Conservation (phyloP, 2,797 vertebrate species). For the Hypotaenidia philippensis region DNA sequence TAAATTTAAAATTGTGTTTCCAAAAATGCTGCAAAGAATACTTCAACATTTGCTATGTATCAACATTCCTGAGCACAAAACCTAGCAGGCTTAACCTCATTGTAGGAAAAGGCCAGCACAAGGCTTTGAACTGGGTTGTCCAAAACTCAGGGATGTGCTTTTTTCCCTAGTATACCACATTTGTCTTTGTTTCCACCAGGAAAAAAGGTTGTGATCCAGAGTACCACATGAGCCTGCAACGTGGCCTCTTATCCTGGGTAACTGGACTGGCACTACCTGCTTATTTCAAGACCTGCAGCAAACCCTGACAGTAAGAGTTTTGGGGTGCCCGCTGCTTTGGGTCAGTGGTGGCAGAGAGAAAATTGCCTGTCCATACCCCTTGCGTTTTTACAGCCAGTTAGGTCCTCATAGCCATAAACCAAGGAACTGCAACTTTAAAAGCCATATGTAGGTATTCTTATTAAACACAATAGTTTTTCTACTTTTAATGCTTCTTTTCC, state of each 20-base stretch:
- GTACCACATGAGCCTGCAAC: neutral
- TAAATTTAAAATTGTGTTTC: neutral
- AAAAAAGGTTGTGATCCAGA: neutral
- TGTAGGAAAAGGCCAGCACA: neutral
- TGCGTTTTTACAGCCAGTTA: neutral
- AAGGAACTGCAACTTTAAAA: neutral
- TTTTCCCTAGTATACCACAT: neutral
- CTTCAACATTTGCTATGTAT: neutral
- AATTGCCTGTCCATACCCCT: neutral
- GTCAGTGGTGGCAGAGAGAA: neutral
- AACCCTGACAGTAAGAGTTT: neutral
- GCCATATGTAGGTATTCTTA: neutral
- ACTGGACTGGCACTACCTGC: neutral
- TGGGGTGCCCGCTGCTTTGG: neutral
- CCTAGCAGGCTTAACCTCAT: neutral
- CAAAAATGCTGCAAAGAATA: neutral
- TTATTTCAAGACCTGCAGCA: neutral
- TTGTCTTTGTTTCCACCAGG: neutral
- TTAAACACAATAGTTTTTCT: neutral
- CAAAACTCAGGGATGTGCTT: fast-evolving
- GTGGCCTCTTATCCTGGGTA: neutral
- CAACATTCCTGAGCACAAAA: neutral
- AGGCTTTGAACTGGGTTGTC: neutral
- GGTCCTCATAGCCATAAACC: neutral
- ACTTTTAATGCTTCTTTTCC: neutral